phyloP scores from a whole-genome alignment of 2,797 vertebrate species.

The Chrysocyon brachyurus region DNA sequence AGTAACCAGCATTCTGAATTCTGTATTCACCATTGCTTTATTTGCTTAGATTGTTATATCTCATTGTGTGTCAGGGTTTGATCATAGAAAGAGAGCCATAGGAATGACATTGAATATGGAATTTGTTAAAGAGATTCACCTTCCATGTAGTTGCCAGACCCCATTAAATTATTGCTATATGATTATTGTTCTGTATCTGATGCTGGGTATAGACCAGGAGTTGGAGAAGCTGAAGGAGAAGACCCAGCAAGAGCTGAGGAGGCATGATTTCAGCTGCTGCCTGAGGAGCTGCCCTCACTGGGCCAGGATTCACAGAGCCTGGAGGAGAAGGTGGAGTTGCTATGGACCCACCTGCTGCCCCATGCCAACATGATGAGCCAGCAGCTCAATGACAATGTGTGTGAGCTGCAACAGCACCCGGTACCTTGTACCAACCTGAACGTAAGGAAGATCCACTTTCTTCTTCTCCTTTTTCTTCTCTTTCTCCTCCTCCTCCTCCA shows the following conservation, averaged over 20 bases:
- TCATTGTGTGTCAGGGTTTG: neutral
- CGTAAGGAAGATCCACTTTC: neutral
- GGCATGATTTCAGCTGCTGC: neutral
- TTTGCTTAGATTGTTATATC: neutral
- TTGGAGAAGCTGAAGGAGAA: neutral
- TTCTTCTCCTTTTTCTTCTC: neutral
- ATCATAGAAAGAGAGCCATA: neutral
- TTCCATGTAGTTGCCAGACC: neutral
- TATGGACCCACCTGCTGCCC: neutral
- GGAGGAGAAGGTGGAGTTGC: neutral
- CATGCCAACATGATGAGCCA: neutral
- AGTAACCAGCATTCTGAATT: neutral
- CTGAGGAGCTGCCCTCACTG: neutral
- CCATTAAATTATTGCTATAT: neutral
- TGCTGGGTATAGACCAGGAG: neutral
- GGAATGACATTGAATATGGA: neutral
- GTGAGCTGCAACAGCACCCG: neutral
- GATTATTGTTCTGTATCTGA: neutral
- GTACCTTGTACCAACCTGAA: neutral
- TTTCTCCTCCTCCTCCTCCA: too few relatives aligned
- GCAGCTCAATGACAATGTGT: accelerated
- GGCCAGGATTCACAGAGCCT: neutral
- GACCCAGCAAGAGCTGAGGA: neutral
- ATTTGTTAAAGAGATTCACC: neutral
- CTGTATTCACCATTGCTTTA: neutral